Percentiles rank a stretch among this genome's conserved stretches.
These are phyloP conservation scores for Carduelis carduelis DNA, from an alignment of 2,797 vertebrate species.

Conservation along the genomic window DNA sequence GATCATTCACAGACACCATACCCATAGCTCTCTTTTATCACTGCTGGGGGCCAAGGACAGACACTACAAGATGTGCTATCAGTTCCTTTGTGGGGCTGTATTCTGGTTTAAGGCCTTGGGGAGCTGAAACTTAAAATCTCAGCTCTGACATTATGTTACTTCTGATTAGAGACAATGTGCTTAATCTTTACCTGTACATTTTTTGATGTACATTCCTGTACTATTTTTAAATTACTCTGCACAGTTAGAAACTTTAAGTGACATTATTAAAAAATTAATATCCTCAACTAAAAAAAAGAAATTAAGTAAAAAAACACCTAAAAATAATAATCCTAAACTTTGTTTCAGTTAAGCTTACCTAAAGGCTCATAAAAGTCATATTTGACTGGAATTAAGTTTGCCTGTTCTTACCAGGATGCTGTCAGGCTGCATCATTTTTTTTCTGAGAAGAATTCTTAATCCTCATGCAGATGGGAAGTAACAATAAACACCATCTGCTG, in stretches of 20 bases:
- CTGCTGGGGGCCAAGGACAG: background rate
- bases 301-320: background rate
- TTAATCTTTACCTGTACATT: background rate
- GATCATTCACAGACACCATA: background rate
- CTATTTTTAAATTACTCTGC: background rate
- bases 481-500: slow-evolving; percentile 66
- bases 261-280: background rate
- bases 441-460: slow-evolving; percentile 58
- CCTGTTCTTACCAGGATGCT: background rate
- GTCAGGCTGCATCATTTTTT: slow-evolving; percentile 10
- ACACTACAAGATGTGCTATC: background rate
- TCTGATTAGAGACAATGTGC: background rate
- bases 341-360: background rate
- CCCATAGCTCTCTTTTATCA: background rate
- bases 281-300: background rate
- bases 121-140: background rate
- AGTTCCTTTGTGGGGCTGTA: background rate
- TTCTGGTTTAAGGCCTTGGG: background rate
- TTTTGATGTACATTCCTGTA: background rate
- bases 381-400: slow-evolving; percentile 28
- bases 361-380: background rate
- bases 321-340: background rate
- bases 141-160: background rate
- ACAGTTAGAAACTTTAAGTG: background rate
- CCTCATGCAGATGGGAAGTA: slow-evolving; percentile 61